Evolutionary conservation across 2,797 vertebrate genomes (phyloP).

Genomic region (Mormyrops boulengeri): DNA sequence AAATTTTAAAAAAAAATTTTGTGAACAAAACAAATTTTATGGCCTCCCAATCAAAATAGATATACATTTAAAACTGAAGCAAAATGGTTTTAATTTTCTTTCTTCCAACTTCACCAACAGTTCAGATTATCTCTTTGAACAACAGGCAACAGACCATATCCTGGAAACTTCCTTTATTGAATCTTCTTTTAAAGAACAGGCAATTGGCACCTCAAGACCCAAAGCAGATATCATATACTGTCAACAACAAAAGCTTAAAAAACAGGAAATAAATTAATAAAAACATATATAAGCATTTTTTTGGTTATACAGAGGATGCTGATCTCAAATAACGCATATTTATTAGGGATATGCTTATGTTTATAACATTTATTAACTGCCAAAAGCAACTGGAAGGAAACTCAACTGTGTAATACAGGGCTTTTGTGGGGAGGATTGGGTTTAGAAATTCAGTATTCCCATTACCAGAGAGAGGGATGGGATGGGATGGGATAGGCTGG

Average conservation of each 20-base stretch:
- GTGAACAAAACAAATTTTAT: not conserved
- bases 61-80: not conserved
- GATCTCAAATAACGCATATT: not conserved
- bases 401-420: not conserved
- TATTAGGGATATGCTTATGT: constrained; percentile 16
- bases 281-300: not conserved
- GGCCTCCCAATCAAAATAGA: not conserved
- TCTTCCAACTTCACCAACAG: not conserved
- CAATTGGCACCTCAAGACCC: constrained; percentile 12
- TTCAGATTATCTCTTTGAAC: constrained; percentile 6
- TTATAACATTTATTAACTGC: not conserved
- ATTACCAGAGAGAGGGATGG: not conserved
- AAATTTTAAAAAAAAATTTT: too few species aligned
- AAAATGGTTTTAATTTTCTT: not conserved
- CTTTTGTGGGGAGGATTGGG: not conserved
- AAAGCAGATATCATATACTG: not conserved
- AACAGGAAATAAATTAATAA: not conserved
- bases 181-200: constrained; percentile 23
- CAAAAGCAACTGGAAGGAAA: not conserved
- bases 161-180: constrained; percentile 42
- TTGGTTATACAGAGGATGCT: not conserved
- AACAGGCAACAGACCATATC: constrained; percentile 28
- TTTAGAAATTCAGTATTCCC: not conserved
- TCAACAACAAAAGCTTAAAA: not conserved
- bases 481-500: not conserved